These are phyloP conservation scores for Andrena dorsata DNA, from an alignment of 2,888 invertebrate species.

Conservation along the genomic window DNA sequence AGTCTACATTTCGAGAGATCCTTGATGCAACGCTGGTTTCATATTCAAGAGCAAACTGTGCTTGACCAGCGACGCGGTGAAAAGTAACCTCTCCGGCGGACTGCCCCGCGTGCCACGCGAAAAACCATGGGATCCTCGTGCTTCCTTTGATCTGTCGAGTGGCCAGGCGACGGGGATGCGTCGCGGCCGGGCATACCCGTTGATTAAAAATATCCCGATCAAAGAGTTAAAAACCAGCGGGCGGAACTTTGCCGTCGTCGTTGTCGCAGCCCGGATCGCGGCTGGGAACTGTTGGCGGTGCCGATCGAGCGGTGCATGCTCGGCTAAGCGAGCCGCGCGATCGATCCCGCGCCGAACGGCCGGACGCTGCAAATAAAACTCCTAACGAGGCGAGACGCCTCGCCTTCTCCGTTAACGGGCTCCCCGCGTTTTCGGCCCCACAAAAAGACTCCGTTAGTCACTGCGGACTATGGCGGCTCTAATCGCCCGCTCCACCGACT, in stretches of 20 bases:
- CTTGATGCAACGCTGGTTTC: no score
- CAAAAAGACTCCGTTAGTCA: slow-evolving; percentile 9
- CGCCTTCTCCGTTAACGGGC: slow-evolving; percentile 25
- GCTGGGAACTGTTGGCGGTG: background rate
- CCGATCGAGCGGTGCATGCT: slow-evolving; percentile 14
- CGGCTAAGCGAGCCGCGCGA: background rate
- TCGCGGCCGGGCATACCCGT: slow-evolving; percentile 47
- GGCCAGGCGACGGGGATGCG: slow-evolving; percentile 46
- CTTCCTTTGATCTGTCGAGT: slow-evolving; percentile 59
- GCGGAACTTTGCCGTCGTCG: slow-evolving; percentile 12
- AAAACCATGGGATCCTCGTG: slow-evolving; percentile 19
- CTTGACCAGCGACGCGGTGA: background rate
- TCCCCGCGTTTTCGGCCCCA: slow-evolving; percentile 1
- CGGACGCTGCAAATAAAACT: slow-evolving; percentile 21
- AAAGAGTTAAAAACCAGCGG: slow-evolving; percentile 55
- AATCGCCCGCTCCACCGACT: background rate
- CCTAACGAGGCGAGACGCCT: slow-evolving; percentile 1
- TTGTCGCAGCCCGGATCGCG: slow-evolving; percentile 20
- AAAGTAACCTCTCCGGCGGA: background rate
- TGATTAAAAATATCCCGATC: slow-evolving; percentile 64
- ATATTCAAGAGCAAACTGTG: background rate
- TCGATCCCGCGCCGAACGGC: slow-evolving; percentile 19
- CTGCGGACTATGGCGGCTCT: background rate
- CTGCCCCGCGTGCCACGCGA: slow-evolving; percentile 1
- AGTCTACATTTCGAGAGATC: no score